Evolutionary conservation across 2,797 vertebrate species (phyloP), one percentile per base, ranked within the genome.

Genomic region (Pterois miles): DNA sequence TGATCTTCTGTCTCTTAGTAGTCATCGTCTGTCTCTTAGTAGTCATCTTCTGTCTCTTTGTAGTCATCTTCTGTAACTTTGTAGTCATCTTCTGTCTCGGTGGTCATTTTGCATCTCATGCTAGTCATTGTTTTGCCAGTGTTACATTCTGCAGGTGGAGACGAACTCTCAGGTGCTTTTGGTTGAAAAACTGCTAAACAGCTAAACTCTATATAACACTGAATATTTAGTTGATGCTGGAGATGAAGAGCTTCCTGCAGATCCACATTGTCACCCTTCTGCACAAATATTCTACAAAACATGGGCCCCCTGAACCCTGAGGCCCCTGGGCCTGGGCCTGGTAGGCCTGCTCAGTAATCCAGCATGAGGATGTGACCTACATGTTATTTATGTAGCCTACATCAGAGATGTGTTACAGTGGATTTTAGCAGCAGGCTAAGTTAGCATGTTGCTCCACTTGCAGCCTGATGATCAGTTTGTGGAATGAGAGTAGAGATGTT

Each of bases 381-480:
- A 89, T 86, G 79, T 87, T 83, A 83, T 86, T 78, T 82, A 78
- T 86, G 79, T 78, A 72, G 65, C 63, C 71, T 65, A 70, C 65
- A 62, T 73, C 48, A 6, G 31, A 81, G 80, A 71, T 56, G 76
- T 73, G 85, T 67, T 73, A 74, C 71, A 64, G 76, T 54, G 57
- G 56, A 36, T 68, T 31, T 63, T n/a, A 81, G 75, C 71, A 68
- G 75, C 29, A 43, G 71, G 31, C 33, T 33, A 56, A 67, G 70
- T 74, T 67, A 84, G 82, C 80, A 78, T 82, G 79, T 54, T 3
- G 73, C 67, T 86, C 82, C 60, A 80, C 74, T 88, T 83, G 31
- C 56, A 48, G 54, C 76, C 65, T 72, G 66, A 74, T 36, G 43
- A 53, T 38, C 53, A 34, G 59, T 68, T 64, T 52, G 36, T 71